Evolutionary conservation across 1,140 invertebrate genomes (phyloP), one percentile per base, ranked within the genome.

Genomic region (Rhynchophorus ferrugineus): DNA sequence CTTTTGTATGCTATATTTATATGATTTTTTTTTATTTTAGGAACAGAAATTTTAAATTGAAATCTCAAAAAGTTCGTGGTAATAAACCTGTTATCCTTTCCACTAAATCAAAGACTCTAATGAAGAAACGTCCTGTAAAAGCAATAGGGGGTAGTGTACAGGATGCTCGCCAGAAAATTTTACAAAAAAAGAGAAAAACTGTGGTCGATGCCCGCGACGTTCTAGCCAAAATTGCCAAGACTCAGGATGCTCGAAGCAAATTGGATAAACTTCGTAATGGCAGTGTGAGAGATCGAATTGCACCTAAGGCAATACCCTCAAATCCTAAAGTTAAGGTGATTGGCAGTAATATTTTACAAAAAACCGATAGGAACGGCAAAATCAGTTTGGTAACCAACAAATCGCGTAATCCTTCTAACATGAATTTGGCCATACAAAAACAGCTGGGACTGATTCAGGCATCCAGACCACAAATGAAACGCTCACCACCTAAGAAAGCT

Each of bases 151-250:
- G 43, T 2, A 53, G 50, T 43, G 17, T 62, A 1, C 61, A 58
- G 45, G 85, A 87, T 73, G 84, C 83, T 11, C 69, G 84, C 1
- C 74, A 80, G 34, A 83, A 80, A 68, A 82, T 86, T 37, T 78
- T 84, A 49, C 75, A 81, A 49, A 83, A 83, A 57, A 82, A 84
- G 60, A 72, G 82, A 39, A 73, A 74, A 13, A 78, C 78, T 37
- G 71, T 85, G 2, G 73, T 71, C 0, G 84, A 86, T 72, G 84
- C 83, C 2, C 69, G 83, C 41, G 83, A 85, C 43, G 78, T 83
- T 51, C 69, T 86, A n/a, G 76, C 76, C 6, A 74, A 81, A 67
- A 78, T 80, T 45, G 79, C 80, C 1, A 79, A 79, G 55, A 78
- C 69, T 16, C 71, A 72, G 49, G 83, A 85, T 67, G 82, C 82